Evolutionary conservation across 2,113 vertebrate species (phyloP).

Genomic region (Zootoca vivipara): DNA sequence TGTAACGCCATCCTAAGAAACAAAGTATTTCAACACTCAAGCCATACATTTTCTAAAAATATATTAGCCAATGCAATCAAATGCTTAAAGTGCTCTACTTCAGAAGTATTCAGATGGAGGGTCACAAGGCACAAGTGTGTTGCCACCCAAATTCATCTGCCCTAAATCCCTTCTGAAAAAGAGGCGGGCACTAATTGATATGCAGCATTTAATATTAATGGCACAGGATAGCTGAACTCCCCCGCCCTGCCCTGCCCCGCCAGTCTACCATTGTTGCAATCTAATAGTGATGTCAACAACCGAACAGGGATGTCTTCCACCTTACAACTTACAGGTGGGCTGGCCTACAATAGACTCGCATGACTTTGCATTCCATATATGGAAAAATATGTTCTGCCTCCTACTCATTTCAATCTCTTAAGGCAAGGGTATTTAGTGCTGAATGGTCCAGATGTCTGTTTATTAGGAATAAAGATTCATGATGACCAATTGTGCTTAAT

Average conservation of each 20-base stretch:
- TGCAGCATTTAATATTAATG: neutral
- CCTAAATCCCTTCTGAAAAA: neutral
- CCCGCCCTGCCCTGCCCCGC: fast-evolving
- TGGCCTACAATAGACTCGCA: neutral
- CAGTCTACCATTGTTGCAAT: neutral
- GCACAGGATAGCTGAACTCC: neutral
- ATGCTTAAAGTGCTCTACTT: neutral
- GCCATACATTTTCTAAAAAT: neutral
- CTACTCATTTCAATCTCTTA: neutral
- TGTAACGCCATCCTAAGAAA: neutral
- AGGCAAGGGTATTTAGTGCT: neutral
- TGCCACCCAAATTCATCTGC: neutral
- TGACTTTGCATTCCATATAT: neutral
- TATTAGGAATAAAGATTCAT: neutral
- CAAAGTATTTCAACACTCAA: neutral
- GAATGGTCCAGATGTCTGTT: neutral
- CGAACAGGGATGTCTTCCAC: neutral
- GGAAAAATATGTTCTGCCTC: neutral
- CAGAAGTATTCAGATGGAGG: neutral
- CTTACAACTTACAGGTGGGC: neutral
- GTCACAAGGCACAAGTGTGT: neutral
- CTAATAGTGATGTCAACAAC: neutral
- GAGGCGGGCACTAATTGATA: neutral
- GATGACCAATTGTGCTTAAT: neutral
- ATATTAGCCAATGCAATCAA: neutral